Base-by-base conservation (phyloP, 1,140 invertebrate species). In the Drosophila elegans region DNA sequence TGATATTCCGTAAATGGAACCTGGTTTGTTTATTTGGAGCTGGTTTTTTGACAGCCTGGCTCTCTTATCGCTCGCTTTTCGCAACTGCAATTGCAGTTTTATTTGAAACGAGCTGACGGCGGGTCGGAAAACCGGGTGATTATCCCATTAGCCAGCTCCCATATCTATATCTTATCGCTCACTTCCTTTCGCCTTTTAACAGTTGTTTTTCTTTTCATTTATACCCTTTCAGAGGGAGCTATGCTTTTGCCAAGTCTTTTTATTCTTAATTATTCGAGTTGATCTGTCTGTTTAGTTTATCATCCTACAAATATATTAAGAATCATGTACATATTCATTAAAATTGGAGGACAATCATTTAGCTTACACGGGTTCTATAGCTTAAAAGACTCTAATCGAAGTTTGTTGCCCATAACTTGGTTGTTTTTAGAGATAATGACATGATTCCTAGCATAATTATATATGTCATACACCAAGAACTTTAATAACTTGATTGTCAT, bases 21-120 rank as follows among this genome's bases (percentile, higher is more conserved):
- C 64, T 48, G 51, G 41, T 38, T 34, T 59, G 27, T 42, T 13
- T 16, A 13, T 16, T 42, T 44, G 9, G 29, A 60, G 45, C 48
- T 45, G 41, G 32, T 45, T 25, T 49, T 49, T 32, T 32, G 27
- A 38, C 39, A 34, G 48, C 55, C 48, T 48, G 45, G 7, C 29
- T 51, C 16, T 66, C 73, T 73, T 72, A 73, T 63, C 54, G 46
- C 4, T 13, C 42, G n/a, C 3, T 12, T 61, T 38, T 62, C 4
- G 39, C 46, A 38, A 54, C 63, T 73, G 56, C 69, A 61, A 54
- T 53, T 57, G 59, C 52, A 56, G 72, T 51, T 74, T 52, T 41
- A 51, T 60, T 57, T 39, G 42, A 56, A 64, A 59, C 73, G 62
- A 67, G 72, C 73, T 67, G 52, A 29, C 62, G 73, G 49, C 62